Evolutionary conservation across 1,140 invertebrate genomes (phyloP).

Genomic region (Paramacrobiotus metropolitanus): DNA sequence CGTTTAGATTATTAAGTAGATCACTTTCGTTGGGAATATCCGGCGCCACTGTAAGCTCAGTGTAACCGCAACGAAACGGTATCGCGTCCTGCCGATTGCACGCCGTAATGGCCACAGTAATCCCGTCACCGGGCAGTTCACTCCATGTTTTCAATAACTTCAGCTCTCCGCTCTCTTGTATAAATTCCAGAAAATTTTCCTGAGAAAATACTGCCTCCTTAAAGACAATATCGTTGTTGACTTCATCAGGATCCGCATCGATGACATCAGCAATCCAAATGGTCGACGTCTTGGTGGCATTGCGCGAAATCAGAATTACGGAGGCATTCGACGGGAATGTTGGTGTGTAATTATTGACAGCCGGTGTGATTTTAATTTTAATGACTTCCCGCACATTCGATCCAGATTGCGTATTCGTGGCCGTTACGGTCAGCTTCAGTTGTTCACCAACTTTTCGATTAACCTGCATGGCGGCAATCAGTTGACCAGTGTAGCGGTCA

Average conservation of each 20-base stretch:
- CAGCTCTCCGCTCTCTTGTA: not conserved
- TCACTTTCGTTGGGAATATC: slow-evolving; percentile 10
- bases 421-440: not conserved
- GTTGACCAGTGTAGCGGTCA: not conserved
- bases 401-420: not conserved
- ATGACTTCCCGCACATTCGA: not conserved
- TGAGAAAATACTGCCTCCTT: not conserved
- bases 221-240: not conserved
- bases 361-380: not conserved
- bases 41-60: slow-evolving; percentile 13
- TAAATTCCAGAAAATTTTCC: not conserved
- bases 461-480: not conserved
- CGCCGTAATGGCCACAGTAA: not conserved
- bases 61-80: slow-evolving; percentile 7
- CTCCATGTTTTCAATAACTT: not conserved
- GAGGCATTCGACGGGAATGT: not conserved
- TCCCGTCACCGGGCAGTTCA: not conserved
- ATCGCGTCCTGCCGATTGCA: not conserved
- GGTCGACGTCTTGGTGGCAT: not conserved
- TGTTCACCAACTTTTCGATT: not conserved
- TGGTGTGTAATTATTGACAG: not conserved
- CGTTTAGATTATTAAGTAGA: not conserved
- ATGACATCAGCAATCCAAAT: not conserved
- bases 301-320: not conserved
- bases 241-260: not conserved